Base-by-base conservation (phyloP, 2,888 invertebrate species). In the Dexiosoma caninum region DNA sequence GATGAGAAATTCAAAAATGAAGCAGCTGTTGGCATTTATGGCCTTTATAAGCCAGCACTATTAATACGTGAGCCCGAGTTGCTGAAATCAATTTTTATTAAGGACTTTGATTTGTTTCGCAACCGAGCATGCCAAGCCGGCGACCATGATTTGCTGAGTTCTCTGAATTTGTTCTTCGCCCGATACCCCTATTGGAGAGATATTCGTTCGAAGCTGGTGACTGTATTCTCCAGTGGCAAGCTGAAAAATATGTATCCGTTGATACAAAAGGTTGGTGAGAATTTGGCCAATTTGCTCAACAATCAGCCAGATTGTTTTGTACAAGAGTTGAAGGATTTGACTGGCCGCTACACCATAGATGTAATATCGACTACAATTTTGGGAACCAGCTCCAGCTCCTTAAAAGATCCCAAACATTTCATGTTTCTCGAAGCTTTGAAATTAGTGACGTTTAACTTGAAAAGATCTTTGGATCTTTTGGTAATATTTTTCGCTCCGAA, bases 11-110 rank as follows among this genome's bases (percentile, higher is more conserved):
- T 83, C 23, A 2, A 76, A 74, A 40, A 86, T 72, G 72, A 76
- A 75, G 83, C 89, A 74, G 27, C 90, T 42, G 84, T 69, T 3
- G 86, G 91, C 78, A 77, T 91, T 85, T 85, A 85, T 87, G 85
- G 91, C 0, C 87, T 91, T 7, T 89, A 91, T 81, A 88, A 87
- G 2, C 91, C 92, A 0, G 86, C 87, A 2, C 35, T 92, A 1
- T 55, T 91, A 12, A 64, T 90, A 1, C 88, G 90, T 0, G 91
- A 91, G 83, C 90, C 90, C 0, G 89, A 90, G 23, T 70, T 92
- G 0, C 85, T 91, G 0, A 90, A 90, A 51, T 83, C 85, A 1
- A 78, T 92, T 8, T 82, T 91, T n/a, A 86, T 91, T 9, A 91
- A 90, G 59, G 72, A 85, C 8, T 87, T 88, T 10, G 83, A 86